phyloP scores from a whole-genome alignment of 2,888 invertebrate genomes.

The Pachliopta kotzebuea region DNA sequence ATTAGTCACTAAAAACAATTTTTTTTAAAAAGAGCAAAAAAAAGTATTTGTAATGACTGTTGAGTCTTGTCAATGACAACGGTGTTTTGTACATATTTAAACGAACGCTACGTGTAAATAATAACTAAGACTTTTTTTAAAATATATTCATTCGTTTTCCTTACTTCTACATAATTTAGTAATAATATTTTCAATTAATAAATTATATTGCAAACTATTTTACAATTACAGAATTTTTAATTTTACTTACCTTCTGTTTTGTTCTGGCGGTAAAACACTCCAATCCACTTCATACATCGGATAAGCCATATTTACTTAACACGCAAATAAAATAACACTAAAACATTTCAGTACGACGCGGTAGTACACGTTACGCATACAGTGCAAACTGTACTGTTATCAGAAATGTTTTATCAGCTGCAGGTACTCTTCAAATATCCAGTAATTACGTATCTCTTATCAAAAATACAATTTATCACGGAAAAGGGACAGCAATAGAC shows the following conservation, averaged over 20 bases:
- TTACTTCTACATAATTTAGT: not conserved
- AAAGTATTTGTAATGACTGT: conserved; percentile 30
- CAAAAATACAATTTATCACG: conserved; percentile 76
- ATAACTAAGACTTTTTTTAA: conserved; percentile 27
- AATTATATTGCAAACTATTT: conserved; percentile 7
- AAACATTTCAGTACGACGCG: conserved; percentile 68
- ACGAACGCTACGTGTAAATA: conserved; percentile 57
- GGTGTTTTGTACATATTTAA: conserved; percentile 40
- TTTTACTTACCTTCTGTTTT: conserved; percentile 87
- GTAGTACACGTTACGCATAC: conserved; percentile 51
- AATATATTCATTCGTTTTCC: not conserved
- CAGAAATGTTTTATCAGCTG: conserved; percentile 75
- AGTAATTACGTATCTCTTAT: conserved; percentile 77
- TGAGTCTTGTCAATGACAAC: conserved; percentile 30
- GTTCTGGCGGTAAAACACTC: conserved; percentile 92
- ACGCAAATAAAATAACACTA: conserved; percentile 50
- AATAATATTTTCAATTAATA: not conserved
- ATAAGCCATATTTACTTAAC: conserved; percentile 66
- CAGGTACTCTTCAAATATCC: conserved; percentile 70
- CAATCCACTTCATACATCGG: conserved; percentile 89
- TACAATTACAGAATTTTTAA: not conserved
- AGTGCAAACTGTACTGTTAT: conserved; percentile 74
- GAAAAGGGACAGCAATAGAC: conserved; percentile 77
- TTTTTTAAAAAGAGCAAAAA: not conserved
- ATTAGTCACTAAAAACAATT: not conserved